Percentiles rank a stretch among this genome's conserved stretches.
These are phyloP conservation scores for Tipula vernalis DNA, from an alignment of 2,888 invertebrate species.

Conservation along the genomic window DNA sequence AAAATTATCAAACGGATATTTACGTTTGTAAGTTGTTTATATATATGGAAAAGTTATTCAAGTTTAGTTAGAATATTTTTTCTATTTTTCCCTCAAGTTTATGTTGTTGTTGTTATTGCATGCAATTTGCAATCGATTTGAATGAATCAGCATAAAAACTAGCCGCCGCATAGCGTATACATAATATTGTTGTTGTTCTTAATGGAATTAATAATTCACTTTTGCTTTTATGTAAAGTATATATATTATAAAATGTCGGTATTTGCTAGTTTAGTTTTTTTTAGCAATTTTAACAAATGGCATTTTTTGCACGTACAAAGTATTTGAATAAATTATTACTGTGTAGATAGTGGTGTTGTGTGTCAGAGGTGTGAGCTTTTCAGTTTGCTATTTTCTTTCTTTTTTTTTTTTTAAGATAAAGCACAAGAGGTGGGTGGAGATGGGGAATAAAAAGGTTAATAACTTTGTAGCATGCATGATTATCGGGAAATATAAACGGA, in stretches of 20 bases:
- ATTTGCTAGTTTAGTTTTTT: background rate
- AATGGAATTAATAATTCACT: conserved; percentile 4
- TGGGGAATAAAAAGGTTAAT: background rate
- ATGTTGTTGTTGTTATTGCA: background rate
- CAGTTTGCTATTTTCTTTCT: background rate
- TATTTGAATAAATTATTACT: background rate
- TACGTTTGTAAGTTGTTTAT: background rate
- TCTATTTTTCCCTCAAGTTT: background rate
- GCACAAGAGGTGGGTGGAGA: background rate
- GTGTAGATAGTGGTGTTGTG: background rate
- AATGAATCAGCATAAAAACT: background rate
- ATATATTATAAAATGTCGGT: background rate
- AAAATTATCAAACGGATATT: background rate
- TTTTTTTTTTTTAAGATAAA: background rate
- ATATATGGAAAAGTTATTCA: background rate
- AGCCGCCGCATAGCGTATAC: background rate
- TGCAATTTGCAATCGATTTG: background rate
- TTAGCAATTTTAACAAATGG: background rate
- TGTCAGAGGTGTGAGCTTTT: background rate
- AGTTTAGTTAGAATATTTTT: background rate
- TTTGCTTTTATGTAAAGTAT: background rate
- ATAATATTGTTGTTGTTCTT: background rate
- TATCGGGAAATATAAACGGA: background rate
- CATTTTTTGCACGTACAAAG: background rate
- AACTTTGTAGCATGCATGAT: background rate